These are phyloP conservation scores for Lepus timidus DNA, from an alignment of 2,113 vertebrate genomes.

Conservation along the genomic window DNA sequence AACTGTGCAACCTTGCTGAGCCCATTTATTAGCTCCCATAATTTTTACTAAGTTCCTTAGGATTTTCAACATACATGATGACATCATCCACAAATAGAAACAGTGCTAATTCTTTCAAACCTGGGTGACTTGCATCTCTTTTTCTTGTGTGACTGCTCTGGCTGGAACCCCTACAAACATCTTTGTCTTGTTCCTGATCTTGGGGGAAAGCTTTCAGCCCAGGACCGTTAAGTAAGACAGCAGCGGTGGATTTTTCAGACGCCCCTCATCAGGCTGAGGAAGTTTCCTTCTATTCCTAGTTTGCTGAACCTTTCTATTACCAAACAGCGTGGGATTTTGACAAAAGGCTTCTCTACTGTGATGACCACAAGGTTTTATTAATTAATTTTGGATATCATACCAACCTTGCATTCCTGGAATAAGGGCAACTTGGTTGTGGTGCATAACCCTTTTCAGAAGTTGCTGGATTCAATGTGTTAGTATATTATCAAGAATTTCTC, in stretches of 20 bases:
- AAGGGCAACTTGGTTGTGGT: too few species aligned
- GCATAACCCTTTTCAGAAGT: background rate
- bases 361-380: background rate
- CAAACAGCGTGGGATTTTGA: background rate
- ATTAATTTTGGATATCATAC: background rate
- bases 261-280: background rate
- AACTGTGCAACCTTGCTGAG: background rate
- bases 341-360: background rate
- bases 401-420: background rate
- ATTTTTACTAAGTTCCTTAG: background rate
- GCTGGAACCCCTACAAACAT: background rate
- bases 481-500: background rate
- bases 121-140: background rate
- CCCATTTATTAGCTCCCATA: background rate
- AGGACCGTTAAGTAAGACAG: background rate
- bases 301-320: background rate
- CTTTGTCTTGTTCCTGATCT: background rate
- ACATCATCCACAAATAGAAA: too few species aligned
- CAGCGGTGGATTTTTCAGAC: background rate
- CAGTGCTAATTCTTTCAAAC: background rate
- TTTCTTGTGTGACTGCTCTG: background rate
- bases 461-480: background rate
- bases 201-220: background rate
- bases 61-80: background rate
- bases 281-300: background rate